Evolutionary conservation across 2,113 vertebrate genomes (phyloP).

Genomic region (Pteruthius melanotis): DNA sequence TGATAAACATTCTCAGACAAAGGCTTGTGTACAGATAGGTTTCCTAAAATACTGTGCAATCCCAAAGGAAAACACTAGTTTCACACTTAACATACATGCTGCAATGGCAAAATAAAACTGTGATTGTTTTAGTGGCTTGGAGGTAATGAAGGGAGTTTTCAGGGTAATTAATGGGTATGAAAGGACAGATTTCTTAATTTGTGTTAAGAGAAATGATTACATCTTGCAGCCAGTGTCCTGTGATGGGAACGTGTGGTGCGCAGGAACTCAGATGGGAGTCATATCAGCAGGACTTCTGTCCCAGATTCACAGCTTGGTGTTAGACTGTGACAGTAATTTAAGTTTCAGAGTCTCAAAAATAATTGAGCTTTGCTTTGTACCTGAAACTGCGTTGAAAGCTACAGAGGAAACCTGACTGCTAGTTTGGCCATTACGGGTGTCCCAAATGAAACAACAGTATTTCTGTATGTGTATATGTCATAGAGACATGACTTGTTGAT

Average conservation of each 20-base stretch:
- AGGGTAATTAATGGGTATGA: not conserved
- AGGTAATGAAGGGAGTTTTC: not conserved
- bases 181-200: not conserved
- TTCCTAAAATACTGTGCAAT: not conserved
- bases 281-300: not conserved
- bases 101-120: not conserved
- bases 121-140: not conserved
- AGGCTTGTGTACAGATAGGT: not conserved
- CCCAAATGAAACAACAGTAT: not conserved
- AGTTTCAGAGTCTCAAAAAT: not conserved
- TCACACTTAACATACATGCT: not conserved
- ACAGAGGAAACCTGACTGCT: not conserved
- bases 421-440: not conserved
- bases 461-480: not conserved
- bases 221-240: not conserved
- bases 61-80: not conserved
- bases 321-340: not conserved
- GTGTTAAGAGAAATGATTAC: not conserved
- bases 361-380: not conserved
- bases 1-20: not conserved
- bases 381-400: not conserved
- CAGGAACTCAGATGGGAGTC: not conserved
- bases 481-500: not conserved
- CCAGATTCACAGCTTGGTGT: not conserved
- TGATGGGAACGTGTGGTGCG: not conserved